Conservation (phyloP, 2,888 invertebrate species). For the Eristalis tenax region DNA sequence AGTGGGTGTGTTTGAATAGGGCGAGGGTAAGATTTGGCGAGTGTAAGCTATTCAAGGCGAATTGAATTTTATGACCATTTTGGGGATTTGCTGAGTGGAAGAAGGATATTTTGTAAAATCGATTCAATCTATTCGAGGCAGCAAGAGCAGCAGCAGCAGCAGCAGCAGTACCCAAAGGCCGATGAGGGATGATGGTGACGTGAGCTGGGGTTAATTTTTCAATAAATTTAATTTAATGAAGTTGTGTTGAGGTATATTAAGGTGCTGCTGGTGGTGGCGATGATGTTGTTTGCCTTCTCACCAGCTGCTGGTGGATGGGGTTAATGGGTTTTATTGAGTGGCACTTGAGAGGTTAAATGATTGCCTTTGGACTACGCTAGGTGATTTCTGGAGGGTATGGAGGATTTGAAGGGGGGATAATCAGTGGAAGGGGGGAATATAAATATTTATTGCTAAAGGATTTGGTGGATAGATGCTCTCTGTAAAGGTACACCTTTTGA, state of each 20-base stretch:
- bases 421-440: no score
- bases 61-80: constrained; percentile 69
- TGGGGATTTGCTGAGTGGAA: constrained; percentile 46
- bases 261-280: constrained; percentile 54
- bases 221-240: constrained; percentile 71
- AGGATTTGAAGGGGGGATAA: no score
- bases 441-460: no score
- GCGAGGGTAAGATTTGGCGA: neutral
- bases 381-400: no score
- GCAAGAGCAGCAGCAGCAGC: neutral
- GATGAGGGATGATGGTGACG: neutral
- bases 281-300: constrained; percentile 20
- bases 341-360: constrained; percentile 2
- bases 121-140: constrained; percentile 24
- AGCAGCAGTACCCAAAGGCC: neutral
- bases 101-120: constrained; percentile 41
- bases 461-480: no score
- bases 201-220: constrained; percentile 46
- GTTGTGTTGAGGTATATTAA: constrained; percentile 62
- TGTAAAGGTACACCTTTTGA: no score
- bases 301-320: constrained; percentile 7
- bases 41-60: constrained; percentile 53
- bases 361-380: neutral
- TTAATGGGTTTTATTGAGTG: constrained; percentile 51
- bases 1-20: neutral